Percentiles rank a stretch among this genome's conserved stretches.
Evolutionary conservation across 2,888 invertebrate species (phyloP).

Genomic region (Sminthurinus aureus): DNA sequence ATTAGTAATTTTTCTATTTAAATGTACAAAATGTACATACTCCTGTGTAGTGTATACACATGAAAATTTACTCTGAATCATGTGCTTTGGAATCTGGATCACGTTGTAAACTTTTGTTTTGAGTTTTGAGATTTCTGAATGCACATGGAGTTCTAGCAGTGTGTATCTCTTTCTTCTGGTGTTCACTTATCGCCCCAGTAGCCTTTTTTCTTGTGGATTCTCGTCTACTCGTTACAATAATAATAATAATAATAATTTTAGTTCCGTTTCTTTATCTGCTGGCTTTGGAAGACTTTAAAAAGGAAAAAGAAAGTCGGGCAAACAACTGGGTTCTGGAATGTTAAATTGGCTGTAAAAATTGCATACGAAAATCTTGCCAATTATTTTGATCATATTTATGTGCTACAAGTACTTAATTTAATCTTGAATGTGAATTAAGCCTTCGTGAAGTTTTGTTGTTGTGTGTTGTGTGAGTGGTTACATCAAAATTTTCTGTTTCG

Average conservation of each 20-base stretch:
- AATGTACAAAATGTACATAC: not conserved
- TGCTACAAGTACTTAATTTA: too few species aligned
- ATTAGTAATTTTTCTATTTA: not conserved
- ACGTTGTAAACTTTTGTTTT: not conserved
- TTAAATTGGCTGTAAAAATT: not conserved
- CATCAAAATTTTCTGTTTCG: not conserved
- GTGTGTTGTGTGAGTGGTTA: not conserved
- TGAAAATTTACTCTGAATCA: too few species aligned
- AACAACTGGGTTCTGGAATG: not conserved
- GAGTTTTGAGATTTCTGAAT: not conserved
- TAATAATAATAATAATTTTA: not conserved
- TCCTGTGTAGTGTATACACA: not conserved
- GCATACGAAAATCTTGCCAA: too few species aligned
- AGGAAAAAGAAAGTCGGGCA: not conserved
- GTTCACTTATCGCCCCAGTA: not conserved
- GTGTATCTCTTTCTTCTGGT: not conserved
- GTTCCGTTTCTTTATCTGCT: not conserved
- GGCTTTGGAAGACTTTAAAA: not conserved
- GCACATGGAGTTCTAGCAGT: not conserved
- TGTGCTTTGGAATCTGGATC: conserved; percentile 9
- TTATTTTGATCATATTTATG: too few species aligned
- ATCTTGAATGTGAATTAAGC: too few species aligned
- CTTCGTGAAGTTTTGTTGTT: not conserved
- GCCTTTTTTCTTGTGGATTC: not conserved
- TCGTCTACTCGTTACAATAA: not conserved